Evolutionary conservation across 2,888 invertebrate genomes (phyloP), one percentile per base, ranked within the genome.

Genomic region (Dolomedes plantarius): DNA sequence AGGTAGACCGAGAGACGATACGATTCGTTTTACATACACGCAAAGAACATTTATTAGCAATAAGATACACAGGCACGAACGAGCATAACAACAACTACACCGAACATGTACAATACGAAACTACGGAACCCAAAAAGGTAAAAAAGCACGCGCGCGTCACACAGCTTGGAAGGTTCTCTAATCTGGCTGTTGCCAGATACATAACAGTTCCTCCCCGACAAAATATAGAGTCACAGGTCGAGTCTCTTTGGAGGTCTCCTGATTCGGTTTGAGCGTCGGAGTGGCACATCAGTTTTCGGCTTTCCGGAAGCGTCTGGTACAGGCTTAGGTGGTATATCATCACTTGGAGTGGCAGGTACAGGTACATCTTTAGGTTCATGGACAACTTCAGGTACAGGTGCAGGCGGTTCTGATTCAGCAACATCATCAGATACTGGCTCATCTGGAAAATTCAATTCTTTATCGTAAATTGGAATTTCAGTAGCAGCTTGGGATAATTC

Each of bases 131-230:
- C n/a, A n/a, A n/a, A n/a, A n/a, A n/a, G n/a, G n/a, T n/a, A n/a
- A n/a, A n/a, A n/a, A n/a, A n/a, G n/a, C n/a, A n/a, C n/a, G n/a
- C n/a, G n/a, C n/a, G 73, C 73, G 73, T 73, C 73, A 73, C 73
- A 73, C 73, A 73, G 73, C 73, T 62, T 73, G 73, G 73, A 73
- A 73, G 73, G 73, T 73, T 73, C 73, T 73, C 62, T 46, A 5
- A 46, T 72, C 72, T 72, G 72, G 72, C 56, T 72, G 72, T 72
- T 72, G 72, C 72, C 72, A 72, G 72, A 72, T 72, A 72, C 72
- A 72, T 72, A 72, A 72, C 72, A 73, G 72, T 56, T 72, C 72
- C 72, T 72, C 72, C 72, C 72, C 72, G 50, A 72, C 46, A 72
- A 72, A 72, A 72, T 72, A 56, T 72, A 72, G 72, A 72, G 72